Evolutionary conservation across 2,888 invertebrate species (phyloP).

Genomic region (Idaea aversata): DNA sequence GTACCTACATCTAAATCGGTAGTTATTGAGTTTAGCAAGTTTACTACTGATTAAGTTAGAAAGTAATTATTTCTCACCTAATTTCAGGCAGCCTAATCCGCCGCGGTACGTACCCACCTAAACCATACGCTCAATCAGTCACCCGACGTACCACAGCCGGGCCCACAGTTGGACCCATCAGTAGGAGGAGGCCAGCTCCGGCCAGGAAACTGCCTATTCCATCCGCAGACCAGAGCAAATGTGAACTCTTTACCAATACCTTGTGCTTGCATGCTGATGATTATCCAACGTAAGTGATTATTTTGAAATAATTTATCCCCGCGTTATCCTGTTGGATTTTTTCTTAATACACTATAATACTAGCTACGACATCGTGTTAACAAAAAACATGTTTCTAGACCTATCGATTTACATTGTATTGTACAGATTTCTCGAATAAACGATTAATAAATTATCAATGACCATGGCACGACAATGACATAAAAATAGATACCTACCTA

Average conservation of each 20-base stretch:
- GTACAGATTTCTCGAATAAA: background rate
- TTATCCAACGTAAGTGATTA: constrained; percentile 86
- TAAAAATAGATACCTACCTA: constrained; percentile 4
- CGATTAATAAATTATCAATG: background rate
- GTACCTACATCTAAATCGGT: too few relatives aligned
- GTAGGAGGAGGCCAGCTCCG: constrained; percentile 49
- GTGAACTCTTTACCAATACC: constrained; percentile 85
- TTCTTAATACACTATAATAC: too few relatives aligned
- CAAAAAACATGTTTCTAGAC: background rate
- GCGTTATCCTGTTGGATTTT: too few relatives aligned
- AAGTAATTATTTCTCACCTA: background rate
- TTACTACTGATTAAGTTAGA: too few relatives aligned
- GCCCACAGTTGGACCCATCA: constrained; percentile 38
- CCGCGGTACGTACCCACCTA: constrained; percentile 58
- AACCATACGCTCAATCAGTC: constrained; percentile 38
- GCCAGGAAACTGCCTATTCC: constrained; percentile 50
- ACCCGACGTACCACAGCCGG: constrained; percentile 57
- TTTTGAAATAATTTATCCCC: too few relatives aligned
- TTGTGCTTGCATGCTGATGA: constrained; percentile 86
- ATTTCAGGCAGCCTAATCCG: constrained; percentile 56
- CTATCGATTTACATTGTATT: background rate
- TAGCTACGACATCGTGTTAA: too few relatives aligned
- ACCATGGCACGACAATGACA: background rate
- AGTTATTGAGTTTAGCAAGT: too few relatives aligned
- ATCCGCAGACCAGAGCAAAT: constrained; percentile 61